phyloP scores from a whole-genome alignment of 1,140 invertebrate species.

The Meteorus sp. region DNA sequence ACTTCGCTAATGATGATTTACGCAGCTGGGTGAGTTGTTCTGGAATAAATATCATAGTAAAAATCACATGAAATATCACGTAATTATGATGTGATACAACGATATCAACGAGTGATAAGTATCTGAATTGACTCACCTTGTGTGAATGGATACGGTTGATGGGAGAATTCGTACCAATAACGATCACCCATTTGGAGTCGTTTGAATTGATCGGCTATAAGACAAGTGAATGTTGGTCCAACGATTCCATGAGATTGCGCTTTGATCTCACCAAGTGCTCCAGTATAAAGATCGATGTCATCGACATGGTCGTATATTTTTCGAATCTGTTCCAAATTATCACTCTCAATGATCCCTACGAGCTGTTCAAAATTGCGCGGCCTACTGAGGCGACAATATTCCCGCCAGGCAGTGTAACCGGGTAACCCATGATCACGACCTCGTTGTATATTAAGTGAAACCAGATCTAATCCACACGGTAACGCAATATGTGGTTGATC shows the following conservation, averaged over 20 bases:
- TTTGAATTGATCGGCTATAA: constrained; percentile 85
- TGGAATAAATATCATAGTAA: constrained; percentile 53
- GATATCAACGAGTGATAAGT: constrained; percentile 1
- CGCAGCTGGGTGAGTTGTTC: constrained; percentile 85
- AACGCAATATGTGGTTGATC: no score
- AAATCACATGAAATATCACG: no score
- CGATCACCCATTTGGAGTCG: constrained; percentile 78
- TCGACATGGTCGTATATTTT: constrained; percentile 74
- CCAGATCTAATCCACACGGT: constrained; percentile 78
- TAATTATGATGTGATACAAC: no score
- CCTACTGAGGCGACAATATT: constrained; percentile 71
- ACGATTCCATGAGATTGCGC: constrained; percentile 66
- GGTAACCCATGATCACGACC: constrained; percentile 88
- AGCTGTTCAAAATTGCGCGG: constrained; percentile 78
- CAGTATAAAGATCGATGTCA: constrained; percentile 87
- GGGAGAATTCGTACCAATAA: constrained; percentile 82
- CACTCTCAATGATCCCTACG: constrained; percentile 62
- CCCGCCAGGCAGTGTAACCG: constrained; percentile 74
- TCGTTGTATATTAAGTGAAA: constrained; percentile 83
- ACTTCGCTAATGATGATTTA: constrained; percentile 77
- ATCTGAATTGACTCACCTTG: constrained; percentile 57
- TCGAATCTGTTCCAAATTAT: constrained; percentile 65
- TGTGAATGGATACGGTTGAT: constrained; percentile 70
- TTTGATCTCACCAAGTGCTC: constrained; percentile 76
- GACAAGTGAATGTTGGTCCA: constrained; percentile 82